Conservation (phyloP, 1,140 invertebrate species). For the Procambarus virginalis region DNA sequence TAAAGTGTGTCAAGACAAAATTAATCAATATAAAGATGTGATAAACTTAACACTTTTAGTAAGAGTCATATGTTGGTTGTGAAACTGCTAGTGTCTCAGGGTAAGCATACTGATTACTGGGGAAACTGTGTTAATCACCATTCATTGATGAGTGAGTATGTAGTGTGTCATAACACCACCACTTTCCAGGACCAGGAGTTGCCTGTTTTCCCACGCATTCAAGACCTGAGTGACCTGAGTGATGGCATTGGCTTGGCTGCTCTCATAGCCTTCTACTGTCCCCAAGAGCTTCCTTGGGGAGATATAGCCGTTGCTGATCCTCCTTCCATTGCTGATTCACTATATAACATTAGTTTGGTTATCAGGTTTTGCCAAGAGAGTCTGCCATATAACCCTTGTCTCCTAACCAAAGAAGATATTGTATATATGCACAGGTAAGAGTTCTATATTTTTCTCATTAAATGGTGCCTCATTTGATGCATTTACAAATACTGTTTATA, state of each 20-base stretch:
- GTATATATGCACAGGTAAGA: slow-evolving; percentile 93
- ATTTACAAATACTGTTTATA: too few species aligned
- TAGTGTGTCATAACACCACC: background rate
- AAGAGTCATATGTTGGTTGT: too few species aligned
- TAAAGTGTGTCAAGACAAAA: too few species aligned
- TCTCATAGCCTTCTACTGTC: slow-evolving; percentile 95
- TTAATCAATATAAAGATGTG: too few species aligned
- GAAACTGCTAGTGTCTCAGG: too few species aligned
- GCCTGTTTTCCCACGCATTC: slow-evolving; percentile 76
- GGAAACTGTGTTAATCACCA: too few species aligned
- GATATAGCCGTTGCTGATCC: slow-evolving; percentile 83
- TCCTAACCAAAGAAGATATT: slow-evolving; percentile 96
- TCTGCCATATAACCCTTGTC: slow-evolving; percentile 92
- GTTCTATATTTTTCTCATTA: background rate
- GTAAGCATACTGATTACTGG: too few species aligned
- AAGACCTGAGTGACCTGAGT: slow-evolving; percentile 85
- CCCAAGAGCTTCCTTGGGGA: slow-evolving; percentile 86
- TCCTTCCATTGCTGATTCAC: slow-evolving; percentile 86
- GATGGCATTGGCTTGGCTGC: slow-evolving; percentile 93
- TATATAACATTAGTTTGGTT: slow-evolving; percentile 94
- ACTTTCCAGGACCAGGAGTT: slow-evolving; percentile 70
- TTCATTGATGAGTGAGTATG: too few species aligned
- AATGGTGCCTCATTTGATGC: too few species aligned
- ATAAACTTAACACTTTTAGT: too few species aligned
- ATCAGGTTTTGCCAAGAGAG: slow-evolving; percentile 87